phyloP scores from a whole-genome alignment of 2,888 invertebrate genomes.

The Tipula confusa region DNA sequence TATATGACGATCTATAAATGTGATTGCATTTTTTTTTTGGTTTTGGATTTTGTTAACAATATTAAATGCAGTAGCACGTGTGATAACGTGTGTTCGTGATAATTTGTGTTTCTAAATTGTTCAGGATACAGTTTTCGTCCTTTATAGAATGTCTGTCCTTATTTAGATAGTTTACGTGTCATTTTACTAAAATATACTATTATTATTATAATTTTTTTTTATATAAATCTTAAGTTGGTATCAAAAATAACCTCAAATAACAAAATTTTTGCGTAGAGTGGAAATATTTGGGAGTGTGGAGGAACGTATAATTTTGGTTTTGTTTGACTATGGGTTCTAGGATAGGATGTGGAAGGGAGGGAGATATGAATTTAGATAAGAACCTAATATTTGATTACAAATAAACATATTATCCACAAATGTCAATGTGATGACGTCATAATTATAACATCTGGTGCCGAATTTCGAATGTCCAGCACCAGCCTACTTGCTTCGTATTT shows the following conservation, averaged over 20 bases:
- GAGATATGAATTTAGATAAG: not conserved
- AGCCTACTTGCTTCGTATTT: constrained; percentile 54
- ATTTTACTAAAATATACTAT: not conserved
- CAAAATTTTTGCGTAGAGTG: not conserved
- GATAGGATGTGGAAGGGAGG: not conserved
- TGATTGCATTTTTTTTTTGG: not conserved
- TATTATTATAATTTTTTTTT: no score
- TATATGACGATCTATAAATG: not conserved
- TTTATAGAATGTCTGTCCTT: not conserved
- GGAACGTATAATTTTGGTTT: not conserved
- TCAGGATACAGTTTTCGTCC: no score
- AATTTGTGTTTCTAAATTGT: no score
- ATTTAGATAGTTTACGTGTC: not conserved
- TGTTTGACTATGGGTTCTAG: no score
- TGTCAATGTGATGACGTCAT: constrained; percentile 68
- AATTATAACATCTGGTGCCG: constrained; percentile 86
- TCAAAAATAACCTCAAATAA: constrained; percentile 12
- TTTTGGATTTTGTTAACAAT: not conserved
- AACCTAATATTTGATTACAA: not conserved
- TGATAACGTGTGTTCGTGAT: no score
- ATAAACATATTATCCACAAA: constrained; percentile 43
- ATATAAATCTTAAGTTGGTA: constrained; percentile 4
- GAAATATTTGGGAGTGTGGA: not conserved
- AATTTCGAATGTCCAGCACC: constrained; percentile 80
- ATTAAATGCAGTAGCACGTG: not conserved